Evolutionary conservation across 2,888 invertebrate species (phyloP), one percentile per base, ranked within the genome.

Genomic region (Drosophila mayaguana): DNA sequence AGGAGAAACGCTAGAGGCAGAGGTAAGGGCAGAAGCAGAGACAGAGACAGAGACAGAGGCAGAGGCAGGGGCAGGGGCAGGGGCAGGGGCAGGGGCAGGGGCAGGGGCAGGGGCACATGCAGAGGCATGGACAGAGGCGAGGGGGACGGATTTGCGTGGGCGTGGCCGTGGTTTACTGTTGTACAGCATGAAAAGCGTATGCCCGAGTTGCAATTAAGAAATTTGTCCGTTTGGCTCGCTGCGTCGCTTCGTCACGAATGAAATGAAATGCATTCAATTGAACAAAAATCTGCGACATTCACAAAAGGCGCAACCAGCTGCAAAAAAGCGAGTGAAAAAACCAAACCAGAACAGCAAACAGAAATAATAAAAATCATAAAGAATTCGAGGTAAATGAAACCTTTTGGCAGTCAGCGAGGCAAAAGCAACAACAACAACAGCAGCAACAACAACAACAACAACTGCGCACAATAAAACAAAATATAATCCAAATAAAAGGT

Each of bases 241-340:
- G 22, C 45, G 25, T 5, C 63, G 28, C 57, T 32, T 77, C 82
- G 80, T 76, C 76, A 76, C 80, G 85, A 81, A 77, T 82, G 80
- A 88, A 88, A 75, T 81, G 87, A 81, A 82, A 85, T 77, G 88
- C 88, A 83, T 85, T 84, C 88, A 84, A 83, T 83, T 83, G 88
- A 80, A 83, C 81, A 61, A 70, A 75, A 71, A 72, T 72, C 68
- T 61, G 65, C 54, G 65, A 57, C 66, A 66, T 81, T 50, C 63
- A 69, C 68, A 64, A 63, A 63, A 66, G 50, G 69, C 18, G 48
- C 62, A 57, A 42, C 63, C 57, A 57, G 57, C 59, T 59, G 59
- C 59, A 59, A 56, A 32, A 32, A 32, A 50, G 46, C 18, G 16
- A 12, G 9, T 8, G 28, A 9, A 28, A 28, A 7, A 28, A 28